Evolutionary conservation across 2,888 invertebrate genomes (phyloP), one percentile per base, ranked within the genome.

Genomic region (Lasioglossum vierecki): DNA sequence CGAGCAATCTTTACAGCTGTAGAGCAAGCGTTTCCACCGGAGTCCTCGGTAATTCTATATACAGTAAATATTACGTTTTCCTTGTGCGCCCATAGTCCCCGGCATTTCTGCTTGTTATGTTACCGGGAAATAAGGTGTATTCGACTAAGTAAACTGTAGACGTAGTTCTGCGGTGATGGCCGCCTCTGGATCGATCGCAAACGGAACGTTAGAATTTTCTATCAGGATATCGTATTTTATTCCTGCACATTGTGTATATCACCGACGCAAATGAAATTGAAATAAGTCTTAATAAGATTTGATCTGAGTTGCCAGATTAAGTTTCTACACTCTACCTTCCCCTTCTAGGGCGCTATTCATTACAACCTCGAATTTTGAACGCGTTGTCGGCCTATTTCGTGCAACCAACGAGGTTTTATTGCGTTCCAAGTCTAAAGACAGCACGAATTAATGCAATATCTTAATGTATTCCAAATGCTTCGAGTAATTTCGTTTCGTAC

Each of bases 201-300:
- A 68, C 5, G 72, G 73, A 68, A 15, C 66, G 68, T 82, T 82
- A 78, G 44, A 66, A 73, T 73, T 82, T 82, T 78, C 9, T 3
- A 57, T 11, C 57, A 57, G 11, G 4, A 11, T 4, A 4, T n/a
- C 11, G n/a, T n/a, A n/a, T n/a, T 11, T 39, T 4, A 57, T 57
- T 57, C 11, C 9, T n/a, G 6, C 22, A 6, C 18, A 8, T 2
- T 15, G 15, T 15, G 15, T 18, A 46, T 15, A 8, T 49, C 49
- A 22, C 22, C 22, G 49, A 8, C 2, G 0, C 8, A 22, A 53
- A 22, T 53, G 2, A 22, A 8, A 53, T 53, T 18, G 9, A 41
- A 11, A 41, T 41, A 11, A 11, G 41, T 11, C 41, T 44, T 44
- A 13, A 44, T 13, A 3, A 44, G 13, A 44, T 11, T 13, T 13